Conservation (phyloP, 2,113 vertebrate species). For the Lycaon pictus region DNA sequence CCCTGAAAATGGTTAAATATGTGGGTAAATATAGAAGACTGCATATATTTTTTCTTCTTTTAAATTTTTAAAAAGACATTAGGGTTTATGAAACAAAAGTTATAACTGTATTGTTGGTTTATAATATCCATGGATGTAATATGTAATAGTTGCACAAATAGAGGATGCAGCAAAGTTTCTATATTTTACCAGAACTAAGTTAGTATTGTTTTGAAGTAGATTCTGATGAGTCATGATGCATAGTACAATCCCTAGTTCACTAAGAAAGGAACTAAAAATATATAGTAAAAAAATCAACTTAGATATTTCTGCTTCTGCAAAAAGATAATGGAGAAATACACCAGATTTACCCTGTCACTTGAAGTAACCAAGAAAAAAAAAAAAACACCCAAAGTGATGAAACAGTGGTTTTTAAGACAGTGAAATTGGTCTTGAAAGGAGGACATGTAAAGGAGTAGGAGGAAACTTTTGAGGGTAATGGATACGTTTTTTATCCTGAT, state of each 20-base stretch:
- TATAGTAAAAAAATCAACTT: conserved; percentile 21
- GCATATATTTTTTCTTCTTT: neutral
- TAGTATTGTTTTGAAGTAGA: neutral
- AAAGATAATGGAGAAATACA: neutral
- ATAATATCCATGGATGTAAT: neutral
- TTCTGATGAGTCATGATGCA: neutral
- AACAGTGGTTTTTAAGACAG: neutral
- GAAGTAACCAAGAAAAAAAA: conserved; percentile 17
- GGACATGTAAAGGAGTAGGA: neutral
- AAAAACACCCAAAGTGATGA: neutral
- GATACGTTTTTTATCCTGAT: neutral
- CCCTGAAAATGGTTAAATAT: neutral
- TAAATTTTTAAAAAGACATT: neutral
- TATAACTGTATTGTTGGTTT: neutral
- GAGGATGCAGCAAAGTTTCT: neutral
- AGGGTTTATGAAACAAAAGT: neutral
- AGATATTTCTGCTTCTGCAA: neutral
- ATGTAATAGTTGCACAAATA: neutral
- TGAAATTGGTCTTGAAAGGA: neutral
- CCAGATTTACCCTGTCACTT: neutral
- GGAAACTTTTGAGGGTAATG: neutral
- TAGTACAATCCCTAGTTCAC: neutral
- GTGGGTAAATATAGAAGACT: neutral
- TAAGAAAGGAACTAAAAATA: conserved; percentile 28
- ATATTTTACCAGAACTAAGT: conserved; percentile 18